These are phyloP conservation scores for Butorides virescens DNA, from an alignment of 2,113 vertebrate species.

Conservation along the genomic window DNA sequence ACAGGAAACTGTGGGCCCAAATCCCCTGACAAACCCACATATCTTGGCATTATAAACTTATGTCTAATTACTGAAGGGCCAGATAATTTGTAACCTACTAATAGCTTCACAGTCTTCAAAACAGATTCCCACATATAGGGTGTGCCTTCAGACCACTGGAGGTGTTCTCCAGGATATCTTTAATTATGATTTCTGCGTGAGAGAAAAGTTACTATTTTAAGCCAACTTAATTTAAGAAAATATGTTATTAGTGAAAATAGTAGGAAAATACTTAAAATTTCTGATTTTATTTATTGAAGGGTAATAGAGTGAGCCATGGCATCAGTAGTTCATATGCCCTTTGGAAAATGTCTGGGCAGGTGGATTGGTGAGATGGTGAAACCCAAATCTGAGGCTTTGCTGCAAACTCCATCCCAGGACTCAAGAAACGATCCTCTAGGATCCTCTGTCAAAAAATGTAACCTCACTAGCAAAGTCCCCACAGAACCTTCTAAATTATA, in stretches of 20 bases:
- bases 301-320: neutral
- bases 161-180: neutral
- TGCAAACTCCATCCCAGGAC: neutral
- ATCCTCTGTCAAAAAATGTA: neutral
- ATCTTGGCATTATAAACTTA: neutral
- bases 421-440: neutral
- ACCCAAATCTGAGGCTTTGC: neutral
- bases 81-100: neutral
- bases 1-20: neutral
- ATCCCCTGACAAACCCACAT: neutral
- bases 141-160: neutral
- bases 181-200: neutral
- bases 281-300: neutral
- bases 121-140: neutral
- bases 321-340: neutral
- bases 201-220: neutral
- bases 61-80: neutral
- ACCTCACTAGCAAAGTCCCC: neutral
- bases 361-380: neutral
- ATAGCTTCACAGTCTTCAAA: neutral
- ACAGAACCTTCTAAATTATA: neutral
- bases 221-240: neutral
- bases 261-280: neutral
- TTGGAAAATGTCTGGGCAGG: neutral
- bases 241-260: neutral